Evolutionary conservation across 2,113 vertebrate genomes (phyloP).

Genomic region (Corythaeola cristata): DNA sequence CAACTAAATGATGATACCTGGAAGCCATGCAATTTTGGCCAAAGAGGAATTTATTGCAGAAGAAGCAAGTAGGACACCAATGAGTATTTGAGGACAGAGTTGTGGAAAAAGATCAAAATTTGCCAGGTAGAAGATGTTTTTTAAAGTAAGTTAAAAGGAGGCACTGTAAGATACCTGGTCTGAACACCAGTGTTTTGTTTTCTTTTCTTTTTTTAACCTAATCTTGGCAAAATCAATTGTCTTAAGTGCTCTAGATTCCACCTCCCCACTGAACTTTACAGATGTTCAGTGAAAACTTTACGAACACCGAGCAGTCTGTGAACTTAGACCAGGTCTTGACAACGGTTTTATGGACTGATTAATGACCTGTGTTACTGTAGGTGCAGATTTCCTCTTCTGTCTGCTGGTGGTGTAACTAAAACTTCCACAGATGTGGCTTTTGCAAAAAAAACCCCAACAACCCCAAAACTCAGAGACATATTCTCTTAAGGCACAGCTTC

Average conservation of each 20-base stretch:
- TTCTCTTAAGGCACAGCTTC: background rate
- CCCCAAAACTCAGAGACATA: background rate
- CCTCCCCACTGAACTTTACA: background rate
- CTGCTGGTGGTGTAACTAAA: background rate
- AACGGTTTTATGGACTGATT: conserved; percentile 10
- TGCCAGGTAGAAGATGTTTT: background rate
- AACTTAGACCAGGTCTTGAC: background rate
- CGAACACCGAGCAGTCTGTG: background rate
- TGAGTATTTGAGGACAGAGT: background rate
- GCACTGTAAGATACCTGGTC: background rate
- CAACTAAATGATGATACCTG: background rate
- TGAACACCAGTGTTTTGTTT: background rate
- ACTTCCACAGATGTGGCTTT: background rate
- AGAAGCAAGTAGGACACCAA: background rate
- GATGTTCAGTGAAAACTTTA: background rate
- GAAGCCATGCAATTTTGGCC: background rate
- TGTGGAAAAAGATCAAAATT: background rate
- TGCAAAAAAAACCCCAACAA: background rate
- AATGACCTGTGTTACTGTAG: conserved; percentile 5
- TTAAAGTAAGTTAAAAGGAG: background rate
- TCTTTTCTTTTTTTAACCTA: background rate
- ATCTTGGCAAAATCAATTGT: background rate
- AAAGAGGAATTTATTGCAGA: background rate
- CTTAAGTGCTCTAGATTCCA: background rate
- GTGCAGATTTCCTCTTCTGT: conserved; percentile 22